Base-by-base conservation (phyloP, 2,888 invertebrate species). In the Augiades crinisus region DNA sequence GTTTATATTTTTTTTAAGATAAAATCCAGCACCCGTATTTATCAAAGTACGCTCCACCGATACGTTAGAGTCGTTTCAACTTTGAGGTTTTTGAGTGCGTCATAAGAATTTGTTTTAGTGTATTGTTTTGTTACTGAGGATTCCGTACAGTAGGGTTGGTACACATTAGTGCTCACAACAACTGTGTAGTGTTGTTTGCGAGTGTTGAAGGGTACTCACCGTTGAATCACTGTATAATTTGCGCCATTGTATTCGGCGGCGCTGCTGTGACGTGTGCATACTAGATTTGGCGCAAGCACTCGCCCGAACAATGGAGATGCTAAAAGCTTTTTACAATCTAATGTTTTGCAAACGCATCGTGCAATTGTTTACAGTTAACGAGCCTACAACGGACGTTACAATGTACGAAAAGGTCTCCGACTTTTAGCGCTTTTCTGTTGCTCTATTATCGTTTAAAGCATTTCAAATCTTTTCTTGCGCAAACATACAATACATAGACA, bases 171-270 rank as follows among this genome's bases (percentile, higher is more conserved):
- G 43, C 38, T 22, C 33, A 14, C 45, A 45, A 24, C 44, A 40
- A 37, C 16, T 36, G 50, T 43, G 44, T 30, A 38, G 51, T 49
- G 49, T 49, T 44, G 43, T 45, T 44, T 38, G 43, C 14, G 43
- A 38, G 47, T 24, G 12, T 19, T 51, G 50, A 45, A 51, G 40
- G 47, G 54, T 57, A 56, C 59, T 59, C 61, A 59, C 58, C 51
- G 60, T 61, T 69, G 65, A 67, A 63, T 68, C 63, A 64, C 54
- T 47, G 51, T 57, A 60, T 62, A 60, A 60, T 60, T 57, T 58
- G 56, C 45, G 53, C 63, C 54, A 68, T 70, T 72, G 70, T 70
- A 62, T 70, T 63, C 58, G 45, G 52, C 49, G 58, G 53, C 21
- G 33, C 56, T 44, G 53, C 49, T 53, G 53, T 54, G 62, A 60